Percentiles rank a stretch among this genome's conserved stretches.
Conservation (phyloP, 2,797 vertebrate species). For the Halcyon smyrnensis region DNA sequence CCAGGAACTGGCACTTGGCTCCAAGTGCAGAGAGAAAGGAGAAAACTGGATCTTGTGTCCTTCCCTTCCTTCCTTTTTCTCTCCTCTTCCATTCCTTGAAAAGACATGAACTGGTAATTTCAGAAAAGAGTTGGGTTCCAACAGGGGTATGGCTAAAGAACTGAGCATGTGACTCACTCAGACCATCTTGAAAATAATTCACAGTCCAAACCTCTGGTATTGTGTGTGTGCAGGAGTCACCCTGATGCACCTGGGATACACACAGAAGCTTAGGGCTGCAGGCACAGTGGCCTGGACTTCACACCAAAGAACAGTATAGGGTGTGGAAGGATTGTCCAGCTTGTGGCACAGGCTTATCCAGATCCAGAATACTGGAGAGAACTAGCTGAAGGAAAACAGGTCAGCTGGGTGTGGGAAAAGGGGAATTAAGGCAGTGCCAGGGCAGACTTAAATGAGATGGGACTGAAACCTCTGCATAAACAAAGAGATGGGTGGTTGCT, state of each 20-base stretch:
- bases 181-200: not conserved
- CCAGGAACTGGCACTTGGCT: constrained; percentile 32
- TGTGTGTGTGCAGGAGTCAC: fast-evolving
- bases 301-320: not conserved
- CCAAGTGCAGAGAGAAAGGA: constrained; percentile 36
- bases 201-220: not conserved
- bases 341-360: not conserved
- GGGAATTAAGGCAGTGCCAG: not conserved
- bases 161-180: not conserved
- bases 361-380: not conserved
- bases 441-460: fast-evolving
- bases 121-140: not conserved
- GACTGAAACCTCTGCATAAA: not conserved
- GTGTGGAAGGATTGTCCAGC: not conserved
- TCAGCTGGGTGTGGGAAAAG: not conserved
- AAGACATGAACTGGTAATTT: not conserved
- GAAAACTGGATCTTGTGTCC: not conserved
- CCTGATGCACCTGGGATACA: not conserved
- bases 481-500: not conserved
- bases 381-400: not conserved
- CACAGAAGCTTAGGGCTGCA: not conserved
- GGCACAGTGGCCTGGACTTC: not conserved
- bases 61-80: constrained; percentile 40
- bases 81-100: constrained; percentile 6
- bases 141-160: not conserved